Conservation (phyloP, 2,113 vertebrate genomes). For the Chaetura pelagica region DNA sequence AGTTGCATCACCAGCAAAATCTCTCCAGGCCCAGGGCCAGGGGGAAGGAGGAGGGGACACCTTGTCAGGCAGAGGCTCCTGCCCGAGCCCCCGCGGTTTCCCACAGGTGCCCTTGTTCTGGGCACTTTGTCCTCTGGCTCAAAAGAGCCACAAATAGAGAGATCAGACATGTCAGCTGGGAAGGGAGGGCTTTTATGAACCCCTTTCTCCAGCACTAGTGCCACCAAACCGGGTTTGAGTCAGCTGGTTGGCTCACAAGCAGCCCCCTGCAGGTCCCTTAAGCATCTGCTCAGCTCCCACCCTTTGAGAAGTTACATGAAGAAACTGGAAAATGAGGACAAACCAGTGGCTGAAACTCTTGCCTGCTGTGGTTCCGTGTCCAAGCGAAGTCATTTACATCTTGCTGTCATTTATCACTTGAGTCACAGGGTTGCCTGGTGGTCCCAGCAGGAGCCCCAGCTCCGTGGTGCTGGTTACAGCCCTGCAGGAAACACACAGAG, state of each 20-base stretch:
- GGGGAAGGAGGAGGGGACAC: not conserved
- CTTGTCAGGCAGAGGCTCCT: not conserved
- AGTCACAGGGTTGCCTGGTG: no score
- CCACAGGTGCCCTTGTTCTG: not conserved
- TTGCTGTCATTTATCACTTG: no score
- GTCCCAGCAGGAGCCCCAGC: no score
- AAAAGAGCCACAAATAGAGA: not conserved
- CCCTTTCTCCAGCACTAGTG: not conserved
- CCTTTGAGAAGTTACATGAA: not conserved
- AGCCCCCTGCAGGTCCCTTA: not conserved
- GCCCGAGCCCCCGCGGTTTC: not conserved
- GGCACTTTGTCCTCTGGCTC: not conserved
- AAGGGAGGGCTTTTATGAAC: not conserved
- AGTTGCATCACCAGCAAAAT: slow-evolving; percentile 6
- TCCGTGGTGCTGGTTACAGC: no score
- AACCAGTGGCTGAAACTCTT: not conserved
- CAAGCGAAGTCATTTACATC: no score
- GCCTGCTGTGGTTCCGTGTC: not conserved
- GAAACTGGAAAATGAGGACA: not conserved
- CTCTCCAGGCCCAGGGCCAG: not conserved
- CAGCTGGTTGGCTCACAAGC: not conserved
- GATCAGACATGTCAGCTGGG: not conserved
- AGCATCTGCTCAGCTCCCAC: not conserved
- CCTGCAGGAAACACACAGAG: no score
- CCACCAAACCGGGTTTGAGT: not conserved